Evolutionary conservation across 2,888 invertebrate genomes (phyloP).

Genomic region (Drosophila recens): DNA sequence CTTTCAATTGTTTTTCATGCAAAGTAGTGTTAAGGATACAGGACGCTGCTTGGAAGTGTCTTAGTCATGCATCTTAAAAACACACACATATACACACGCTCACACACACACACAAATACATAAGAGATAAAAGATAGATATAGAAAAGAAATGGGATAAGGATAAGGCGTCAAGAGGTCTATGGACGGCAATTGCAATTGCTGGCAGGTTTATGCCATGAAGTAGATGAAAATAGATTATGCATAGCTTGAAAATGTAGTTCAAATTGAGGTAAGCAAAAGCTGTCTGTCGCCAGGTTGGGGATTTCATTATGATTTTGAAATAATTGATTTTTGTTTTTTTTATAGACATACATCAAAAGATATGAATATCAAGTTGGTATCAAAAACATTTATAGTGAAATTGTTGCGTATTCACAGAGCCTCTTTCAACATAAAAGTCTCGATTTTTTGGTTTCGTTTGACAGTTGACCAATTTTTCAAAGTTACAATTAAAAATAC

Average conservation of each 20-base stretch:
- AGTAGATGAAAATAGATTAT: background rate
- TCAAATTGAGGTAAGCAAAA: conserved; percentile 4
- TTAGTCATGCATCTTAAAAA: conserved; percentile 13
- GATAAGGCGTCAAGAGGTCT: conserved; percentile 22
- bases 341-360: conserved; percentile 13
- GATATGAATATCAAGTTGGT: conserved; percentile 18
- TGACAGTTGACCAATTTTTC: conserved; percentile 34
- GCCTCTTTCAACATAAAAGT: conserved; percentile 51
- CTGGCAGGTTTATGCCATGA: conserved; percentile 15
- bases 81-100: conserved; percentile 31
- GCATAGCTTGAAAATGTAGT: conserved; percentile 1
- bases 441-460: conserved; percentile 21
- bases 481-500: conserved; percentile 55
- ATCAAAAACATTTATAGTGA: conserved; percentile 55
- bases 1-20: background rate
- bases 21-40: conserved; percentile 1
- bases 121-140: conserved; percentile 22
- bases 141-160: conserved; percentile 7
- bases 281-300: background rate
- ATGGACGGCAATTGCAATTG: conserved; percentile 5
- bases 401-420: conserved; percentile 51
- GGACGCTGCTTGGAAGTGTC: conserved; percentile 11
- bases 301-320: conserved; percentile 6
- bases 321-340: background rate
- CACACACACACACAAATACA: conserved; percentile 22